Evolutionary conservation across 1,140 invertebrate genomes (phyloP).

Genomic region (Drosophila simulans): DNA sequence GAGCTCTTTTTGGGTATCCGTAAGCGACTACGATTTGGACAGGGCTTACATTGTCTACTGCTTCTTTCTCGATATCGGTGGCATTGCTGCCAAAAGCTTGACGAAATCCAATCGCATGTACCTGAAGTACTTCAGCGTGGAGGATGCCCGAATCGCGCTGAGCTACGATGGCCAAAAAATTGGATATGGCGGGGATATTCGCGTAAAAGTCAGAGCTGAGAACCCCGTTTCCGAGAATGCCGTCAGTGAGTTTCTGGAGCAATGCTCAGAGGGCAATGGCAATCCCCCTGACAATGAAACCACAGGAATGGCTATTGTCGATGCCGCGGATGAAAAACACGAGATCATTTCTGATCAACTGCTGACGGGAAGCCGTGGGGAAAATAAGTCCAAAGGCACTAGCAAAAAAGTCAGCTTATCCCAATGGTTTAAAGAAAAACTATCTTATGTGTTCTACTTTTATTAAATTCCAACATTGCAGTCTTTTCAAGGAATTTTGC

Average conservation of each 20-base stretch:
- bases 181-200: constrained; percentile 60
- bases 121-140: constrained; percentile 39
- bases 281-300: too few relatives aligned
- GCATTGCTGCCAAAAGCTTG: constrained; percentile 20
- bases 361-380: neutral
- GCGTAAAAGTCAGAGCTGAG: constrained; percentile 30
- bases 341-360: neutral
- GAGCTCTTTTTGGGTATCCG: constrained; percentile 48
- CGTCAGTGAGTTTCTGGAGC: constrained; percentile 4
- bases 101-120: constrained; percentile 48
- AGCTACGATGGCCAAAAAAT: constrained; percentile 60
- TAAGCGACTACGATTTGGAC: constrained; percentile 40
- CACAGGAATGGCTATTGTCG: neutral
- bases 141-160: constrained; percentile 48
- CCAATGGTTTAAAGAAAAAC: constrained; percentile 56
- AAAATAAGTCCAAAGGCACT: neutral
- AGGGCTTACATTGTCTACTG: constrained; percentile 33
- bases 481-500: neutral
- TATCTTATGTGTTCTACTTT: constrained; percentile 55
- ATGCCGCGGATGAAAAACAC: neutral
- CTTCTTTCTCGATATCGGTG: constrained; percentile 60
- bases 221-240: constrained; percentile 14
- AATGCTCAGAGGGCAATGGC: neutral
- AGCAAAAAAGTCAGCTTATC: constrained; percentile 16
- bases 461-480: constrained; percentile 20